Conservation (phyloP, 2,888 invertebrate species). For the Eurois occulta region DNA sequence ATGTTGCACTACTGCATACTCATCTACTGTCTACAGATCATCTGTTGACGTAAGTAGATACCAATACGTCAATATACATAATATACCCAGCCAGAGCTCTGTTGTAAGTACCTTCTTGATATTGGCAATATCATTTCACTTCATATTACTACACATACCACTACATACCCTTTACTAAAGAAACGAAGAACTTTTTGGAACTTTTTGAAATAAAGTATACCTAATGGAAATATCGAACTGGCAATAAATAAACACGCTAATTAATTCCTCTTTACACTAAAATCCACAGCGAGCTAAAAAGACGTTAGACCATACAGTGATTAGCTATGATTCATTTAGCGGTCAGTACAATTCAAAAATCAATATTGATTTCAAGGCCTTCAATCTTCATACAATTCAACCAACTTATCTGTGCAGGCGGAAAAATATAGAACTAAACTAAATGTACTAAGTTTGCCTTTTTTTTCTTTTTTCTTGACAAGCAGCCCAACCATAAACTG, state of each 20-base stretch:
- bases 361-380: not conserved
- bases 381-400: no score
- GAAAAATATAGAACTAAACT: no score
- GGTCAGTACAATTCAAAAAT: not conserved
- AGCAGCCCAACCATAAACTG: no score
- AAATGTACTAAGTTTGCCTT: no score
- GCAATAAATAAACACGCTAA: not conserved
- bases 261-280: conserved; percentile 14
- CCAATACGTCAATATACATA: not conserved
- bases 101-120: not conserved
- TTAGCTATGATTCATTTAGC: not conserved
- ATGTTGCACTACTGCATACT: not conserved
- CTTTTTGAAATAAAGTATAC: no score
- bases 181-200: not conserved
- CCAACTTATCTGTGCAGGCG: no score
- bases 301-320: not conserved
- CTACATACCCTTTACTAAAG: not conserved
- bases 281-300: conserved; percentile 25
- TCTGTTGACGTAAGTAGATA: not conserved
- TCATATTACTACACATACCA: not conserved
- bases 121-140: not conserved
- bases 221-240: no score
- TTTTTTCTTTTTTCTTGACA: no score
- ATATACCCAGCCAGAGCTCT: not conserved
- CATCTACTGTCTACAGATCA: no score